Evolutionary conservation across 37 sponge, comb jelly and placozoan species (phyloP).

Genomic region (Tethya wilhelma): DNA sequence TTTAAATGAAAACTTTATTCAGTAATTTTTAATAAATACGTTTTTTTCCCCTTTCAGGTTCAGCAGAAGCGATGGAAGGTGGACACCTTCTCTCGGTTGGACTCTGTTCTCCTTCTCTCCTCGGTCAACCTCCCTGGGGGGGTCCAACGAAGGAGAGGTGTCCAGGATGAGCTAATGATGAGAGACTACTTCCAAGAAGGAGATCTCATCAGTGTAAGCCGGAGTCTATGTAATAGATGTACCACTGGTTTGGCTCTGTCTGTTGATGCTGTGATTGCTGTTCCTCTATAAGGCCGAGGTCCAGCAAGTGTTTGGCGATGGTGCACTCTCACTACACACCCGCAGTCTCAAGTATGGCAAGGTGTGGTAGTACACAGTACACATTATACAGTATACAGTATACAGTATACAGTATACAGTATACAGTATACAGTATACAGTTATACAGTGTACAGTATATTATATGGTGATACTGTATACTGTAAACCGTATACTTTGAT

Average conservation of each 20-base stretch:
- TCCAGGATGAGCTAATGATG: slow-evolving; percentile 96
- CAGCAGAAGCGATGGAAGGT: slow-evolving; percentile 98
- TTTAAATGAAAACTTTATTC: not conserved
- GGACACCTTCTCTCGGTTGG: slow-evolving; percentile 86
- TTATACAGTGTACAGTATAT: no score
- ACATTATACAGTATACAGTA: no score
- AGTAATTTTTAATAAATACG: not conserved
- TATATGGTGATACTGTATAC: not conserved
- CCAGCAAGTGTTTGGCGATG: slow-evolving; percentile 82
- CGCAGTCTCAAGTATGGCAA: slow-evolving; percentile 95
- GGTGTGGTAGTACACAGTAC: slow-evolving; percentile 58
- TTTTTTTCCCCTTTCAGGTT: slow-evolving; percentile 50
- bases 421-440: no score
- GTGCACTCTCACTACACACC: slow-evolving; percentile 91
- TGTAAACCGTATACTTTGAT: no score
- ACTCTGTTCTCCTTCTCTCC: slow-evolving; percentile 88
- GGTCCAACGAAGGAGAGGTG: slow-evolving; percentile 80
- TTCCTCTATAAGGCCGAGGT: slow-evolving; percentile 79
- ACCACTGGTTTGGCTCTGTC: slow-evolving; percentile 10
- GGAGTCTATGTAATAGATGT: not conserved
- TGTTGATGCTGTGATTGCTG: slow-evolving; percentile 18
- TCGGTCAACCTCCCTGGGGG: slow-evolving; percentile 97
- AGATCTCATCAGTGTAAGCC: slow-evolving; percentile 91
- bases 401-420: no score
- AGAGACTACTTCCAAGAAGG: slow-evolving; percentile 91